Conservation (phyloP, 1,140 invertebrate species). For the Adelges cooleyi region DNA sequence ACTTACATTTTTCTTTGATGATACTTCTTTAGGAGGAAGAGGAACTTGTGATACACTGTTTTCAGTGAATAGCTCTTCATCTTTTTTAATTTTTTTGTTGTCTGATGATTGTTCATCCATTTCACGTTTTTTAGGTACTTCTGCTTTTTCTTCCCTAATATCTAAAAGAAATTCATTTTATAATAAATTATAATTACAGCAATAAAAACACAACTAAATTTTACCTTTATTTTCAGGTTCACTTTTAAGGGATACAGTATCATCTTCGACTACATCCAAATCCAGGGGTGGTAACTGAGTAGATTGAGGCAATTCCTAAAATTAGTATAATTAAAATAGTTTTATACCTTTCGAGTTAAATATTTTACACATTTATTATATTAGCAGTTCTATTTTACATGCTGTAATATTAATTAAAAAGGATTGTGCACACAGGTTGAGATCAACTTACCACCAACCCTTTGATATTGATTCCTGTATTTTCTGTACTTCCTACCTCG, state of each 20-base stretch:
- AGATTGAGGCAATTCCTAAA: constrained; percentile 35
- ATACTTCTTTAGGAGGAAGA: not conserved
- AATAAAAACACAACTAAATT: not conserved
- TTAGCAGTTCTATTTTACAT: not conserved
- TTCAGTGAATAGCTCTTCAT: constrained; percentile 33
- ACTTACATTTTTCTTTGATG: constrained; percentile 24
- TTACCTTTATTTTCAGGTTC: constrained; percentile 63
- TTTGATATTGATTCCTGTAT: constrained; percentile 65
- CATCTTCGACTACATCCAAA: constrained; percentile 65
- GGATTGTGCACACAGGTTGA: constrained; percentile 5
- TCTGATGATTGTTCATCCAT: constrained; percentile 41
- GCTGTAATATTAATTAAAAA: not conserved
- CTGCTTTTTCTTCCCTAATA: constrained; percentile 16
- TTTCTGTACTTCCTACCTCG: constrained; percentile 54
- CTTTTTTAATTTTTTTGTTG: constrained; percentile 42
- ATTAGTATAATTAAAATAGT: no score
- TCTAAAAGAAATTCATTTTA: not conserved
- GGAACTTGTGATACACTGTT: not conserved
- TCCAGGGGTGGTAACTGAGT: constrained; percentile 61
- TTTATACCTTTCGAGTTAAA: no score
- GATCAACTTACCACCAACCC: constrained; percentile 67
- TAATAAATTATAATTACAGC: not conserved
- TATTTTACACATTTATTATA: not conserved
- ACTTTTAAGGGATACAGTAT: constrained; percentile 66
- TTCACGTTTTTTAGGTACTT: constrained; percentile 39